These are phyloP conservation scores for Zaprionus ghesquierei DNA, from an alignment of 1,140 invertebrate genomes.

Conservation along the genomic window DNA sequence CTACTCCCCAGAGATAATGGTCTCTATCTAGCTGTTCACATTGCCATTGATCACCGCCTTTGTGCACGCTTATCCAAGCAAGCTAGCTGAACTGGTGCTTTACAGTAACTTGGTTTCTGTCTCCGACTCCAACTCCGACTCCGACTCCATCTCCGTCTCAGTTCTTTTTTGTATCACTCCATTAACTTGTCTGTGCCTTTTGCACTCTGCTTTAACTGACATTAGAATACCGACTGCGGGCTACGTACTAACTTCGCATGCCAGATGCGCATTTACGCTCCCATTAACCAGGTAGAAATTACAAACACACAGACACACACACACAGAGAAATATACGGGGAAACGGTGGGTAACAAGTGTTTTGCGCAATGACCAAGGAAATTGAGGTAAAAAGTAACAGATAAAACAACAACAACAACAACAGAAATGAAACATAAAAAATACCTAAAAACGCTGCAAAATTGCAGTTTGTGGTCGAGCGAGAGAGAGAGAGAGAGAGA, in stretches of 20 bases:
- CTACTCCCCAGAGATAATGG: background rate
- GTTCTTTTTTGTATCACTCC: constrained; percentile 64
- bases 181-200: constrained; percentile 77
- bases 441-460: constrained; percentile 43
- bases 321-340: constrained; percentile 9
- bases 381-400: constrained; percentile 30
- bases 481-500: no score
- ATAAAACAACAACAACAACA: constrained; percentile 31
- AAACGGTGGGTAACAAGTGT: constrained; percentile 55
- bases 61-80: constrained; percentile 33
- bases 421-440: constrained; percentile 26
- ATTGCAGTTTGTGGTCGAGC: constrained; percentile 41
- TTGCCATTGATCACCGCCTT: constrained; percentile 27
- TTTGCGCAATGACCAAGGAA: constrained; percentile 69
- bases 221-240: constrained; percentile 49
- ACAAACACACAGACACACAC: constrained; percentile 34
- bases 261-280: constrained; percentile 78
- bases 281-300: constrained; percentile 73
- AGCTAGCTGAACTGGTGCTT: constrained; percentile 33
- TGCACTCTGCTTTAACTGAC: constrained; percentile 73
- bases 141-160: constrained; percentile 1
- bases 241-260: constrained; percentile 63
- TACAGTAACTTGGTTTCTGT: constrained; percentile 13
- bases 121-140: background rate
- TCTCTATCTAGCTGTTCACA: constrained; percentile 19